Percentiles rank a stretch among this genome's conserved stretches.
phyloP scores from a whole-genome alignment of 2,888 invertebrate genomes.

The Baccha elongata region DNA sequence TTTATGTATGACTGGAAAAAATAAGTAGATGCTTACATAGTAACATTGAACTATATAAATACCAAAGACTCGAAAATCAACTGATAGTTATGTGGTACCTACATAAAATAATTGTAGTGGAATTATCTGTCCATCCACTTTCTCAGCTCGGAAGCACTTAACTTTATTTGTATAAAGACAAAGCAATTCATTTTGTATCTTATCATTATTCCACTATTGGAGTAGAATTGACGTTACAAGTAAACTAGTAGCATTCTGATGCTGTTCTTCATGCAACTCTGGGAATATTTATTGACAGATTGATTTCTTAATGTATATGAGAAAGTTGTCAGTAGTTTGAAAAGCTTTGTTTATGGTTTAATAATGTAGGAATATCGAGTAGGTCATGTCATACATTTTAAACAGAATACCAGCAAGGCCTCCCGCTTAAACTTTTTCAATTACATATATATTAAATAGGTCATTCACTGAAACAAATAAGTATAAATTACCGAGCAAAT shows the following conservation, averaged over 20 bases:
- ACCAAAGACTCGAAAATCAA: background rate
- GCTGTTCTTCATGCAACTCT: background rate
- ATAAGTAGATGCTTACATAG: no score
- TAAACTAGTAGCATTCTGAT: constrained; percentile 9
- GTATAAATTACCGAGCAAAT: no score
- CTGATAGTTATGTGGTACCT: background rate
- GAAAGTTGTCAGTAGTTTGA: background rate
- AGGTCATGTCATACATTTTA: constrained; percentile 9
- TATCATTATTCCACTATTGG: constrained; percentile 28
- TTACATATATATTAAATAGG: background rate
- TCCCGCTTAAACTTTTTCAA: background rate
- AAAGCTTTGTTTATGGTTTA: constrained; percentile 3
- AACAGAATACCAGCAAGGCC: background rate
- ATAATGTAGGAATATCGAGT: background rate
- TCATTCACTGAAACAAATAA: background rate
- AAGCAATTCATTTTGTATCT: constrained; percentile 48
- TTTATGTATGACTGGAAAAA: no score
- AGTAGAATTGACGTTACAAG: constrained; percentile 32
- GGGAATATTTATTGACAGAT: constrained; percentile 1
- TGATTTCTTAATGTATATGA: background rate
- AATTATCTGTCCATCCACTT: constrained; percentile 23
- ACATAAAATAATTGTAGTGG: constrained; percentile 30
- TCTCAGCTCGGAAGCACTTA: constrained; percentile 4
- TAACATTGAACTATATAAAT: constrained; percentile 9
- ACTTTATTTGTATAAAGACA: constrained; percentile 6